Conservation (phyloP, 2,113 vertebrate species). For the Cairina moschata region DNA sequence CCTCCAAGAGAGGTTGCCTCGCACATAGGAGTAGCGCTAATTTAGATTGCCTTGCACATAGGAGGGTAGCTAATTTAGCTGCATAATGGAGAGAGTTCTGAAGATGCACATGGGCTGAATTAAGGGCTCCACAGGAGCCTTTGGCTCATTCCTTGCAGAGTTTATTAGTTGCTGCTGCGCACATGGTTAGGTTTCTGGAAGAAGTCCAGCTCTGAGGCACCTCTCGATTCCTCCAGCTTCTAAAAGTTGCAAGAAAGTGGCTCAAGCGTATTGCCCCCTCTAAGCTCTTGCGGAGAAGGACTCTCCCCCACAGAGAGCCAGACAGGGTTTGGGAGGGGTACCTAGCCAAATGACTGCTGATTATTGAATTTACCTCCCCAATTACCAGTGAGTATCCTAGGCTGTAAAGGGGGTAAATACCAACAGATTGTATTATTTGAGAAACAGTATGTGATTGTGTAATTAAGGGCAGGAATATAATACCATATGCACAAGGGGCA, state of each 20-base stretch:
- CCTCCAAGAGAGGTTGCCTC: neutral
- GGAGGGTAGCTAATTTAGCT: constrained; percentile 25
- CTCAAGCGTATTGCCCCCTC: neutral
- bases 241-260: constrained; percentile 33
- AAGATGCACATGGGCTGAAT: constrained; percentile 67
- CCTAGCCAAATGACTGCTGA: constrained; percentile 7
- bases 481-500: neutral
- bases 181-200: constrained; percentile 59
- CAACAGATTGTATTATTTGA: constrained; percentile 43
- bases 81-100: constrained; percentile 7
- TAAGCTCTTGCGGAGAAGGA: neutral
- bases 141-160: constrained; percentile 39
- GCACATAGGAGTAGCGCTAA: neutral
- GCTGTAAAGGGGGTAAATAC: constrained; percentile 29
- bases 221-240: constrained; percentile 10
- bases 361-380: constrained; percentile 47
- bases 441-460: constrained; percentile 47
- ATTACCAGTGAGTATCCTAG: constrained; percentile 20
- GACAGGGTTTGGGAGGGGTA: neutral
- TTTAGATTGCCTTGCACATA: neutral
- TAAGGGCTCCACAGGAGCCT: constrained; percentile 22
- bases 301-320: constrained; percentile 39
- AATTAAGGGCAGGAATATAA: constrained; percentile 50
- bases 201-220: constrained; percentile 57
- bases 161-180: constrained; percentile 59